phyloP scores from a whole-genome alignment of 2,888 invertebrate species.

The Aphodius granarius region DNA sequence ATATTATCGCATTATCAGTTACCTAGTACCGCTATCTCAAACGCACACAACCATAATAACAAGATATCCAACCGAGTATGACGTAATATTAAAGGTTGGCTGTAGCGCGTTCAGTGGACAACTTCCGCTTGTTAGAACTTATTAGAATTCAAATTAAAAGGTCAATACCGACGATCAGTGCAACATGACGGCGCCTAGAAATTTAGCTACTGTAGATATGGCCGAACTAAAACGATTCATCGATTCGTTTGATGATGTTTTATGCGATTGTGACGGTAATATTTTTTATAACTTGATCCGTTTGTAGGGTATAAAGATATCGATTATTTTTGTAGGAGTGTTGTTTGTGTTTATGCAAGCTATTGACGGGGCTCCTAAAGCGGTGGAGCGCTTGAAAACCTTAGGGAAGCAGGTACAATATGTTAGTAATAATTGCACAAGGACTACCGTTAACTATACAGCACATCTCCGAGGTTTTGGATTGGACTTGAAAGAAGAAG shows the following conservation, averaged over 20 bases:
- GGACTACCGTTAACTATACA: conserved; percentile 45
- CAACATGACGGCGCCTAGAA: neutral
- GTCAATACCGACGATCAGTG: neutral
- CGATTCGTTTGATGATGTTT: conserved; percentile 58
- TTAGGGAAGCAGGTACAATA: conserved; percentile 54
- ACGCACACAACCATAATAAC: too few species aligned
- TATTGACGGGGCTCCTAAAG: conserved; percentile 54
- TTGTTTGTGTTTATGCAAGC: conserved; percentile 51
- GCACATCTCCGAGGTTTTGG: conserved; percentile 30
- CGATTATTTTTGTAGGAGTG: conserved; percentile 57
- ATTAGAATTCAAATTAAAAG: neutral
- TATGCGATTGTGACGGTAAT: conserved; percentile 65
- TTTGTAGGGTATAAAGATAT: neutral
- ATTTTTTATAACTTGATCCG: neutral
- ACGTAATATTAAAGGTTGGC: too few species aligned
- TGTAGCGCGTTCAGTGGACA: too few species aligned
- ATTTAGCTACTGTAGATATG: conserved; percentile 23
- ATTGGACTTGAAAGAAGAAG: conserved; percentile 43
- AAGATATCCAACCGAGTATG: too few species aligned
- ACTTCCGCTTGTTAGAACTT: neutral
- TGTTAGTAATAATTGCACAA: conserved; percentile 40
- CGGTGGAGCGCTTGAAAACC: conserved; percentile 54
- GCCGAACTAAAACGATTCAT: conserved; percentile 49
- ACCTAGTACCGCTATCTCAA: too few species aligned
- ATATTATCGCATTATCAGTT: too few species aligned